Conservation (phyloP, 2,797 vertebrate species). For the Discoglossus pictus region DNA sequence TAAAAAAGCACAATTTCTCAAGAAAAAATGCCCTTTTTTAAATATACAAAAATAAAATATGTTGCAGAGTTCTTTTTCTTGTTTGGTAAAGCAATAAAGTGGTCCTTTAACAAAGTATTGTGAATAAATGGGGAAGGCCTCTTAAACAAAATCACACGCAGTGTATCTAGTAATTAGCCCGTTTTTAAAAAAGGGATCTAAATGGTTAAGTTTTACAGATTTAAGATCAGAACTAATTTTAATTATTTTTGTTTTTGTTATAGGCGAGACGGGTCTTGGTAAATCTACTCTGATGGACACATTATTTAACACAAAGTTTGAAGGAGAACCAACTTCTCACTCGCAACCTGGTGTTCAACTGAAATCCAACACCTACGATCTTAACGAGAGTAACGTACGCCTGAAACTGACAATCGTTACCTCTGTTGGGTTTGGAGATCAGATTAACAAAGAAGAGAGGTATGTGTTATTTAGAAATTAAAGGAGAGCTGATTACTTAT, state of each 20-base stretch:
- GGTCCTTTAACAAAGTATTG: too few relatives aligned
- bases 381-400: slow-evolving; percentile 93
- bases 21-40: too few relatives aligned
- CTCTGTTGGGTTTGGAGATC: slow-evolving; percentile 93
- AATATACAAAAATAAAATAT: too few relatives aligned
- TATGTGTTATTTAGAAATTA: slow-evolving; percentile 63
- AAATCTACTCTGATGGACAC: slow-evolving; percentile 98
- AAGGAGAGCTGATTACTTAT: too few relatives aligned
- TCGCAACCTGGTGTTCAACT: slow-evolving; percentile 93
- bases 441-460: slow-evolving; percentile 99
- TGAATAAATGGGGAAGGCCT: too few relatives aligned
- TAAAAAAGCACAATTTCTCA: too few relatives aligned
- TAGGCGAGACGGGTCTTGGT: slow-evolving; percentile 93
- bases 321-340: slow-evolving; percentile 91
- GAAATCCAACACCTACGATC: slow-evolving; percentile 91
- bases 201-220: too few relatives aligned
- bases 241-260: slow-evolving; percentile 10
- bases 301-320: slow-evolving; percentile 97
- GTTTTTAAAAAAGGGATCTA: too few relatives aligned
- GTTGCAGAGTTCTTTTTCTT: too few relatives aligned
- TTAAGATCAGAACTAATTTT: not conserved
- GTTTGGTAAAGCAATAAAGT: too few relatives aligned
- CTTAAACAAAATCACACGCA: too few relatives aligned
- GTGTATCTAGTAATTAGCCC: too few relatives aligned
- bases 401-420: slow-evolving; percentile 94